A percentile compares a stretch with the other conserved stretches of the same genome.
These are phyloP conservation scores for Oryzias melastigma DNA, from an alignment of 2,113 vertebrate genomes.

Conservation along the genomic window DNA sequence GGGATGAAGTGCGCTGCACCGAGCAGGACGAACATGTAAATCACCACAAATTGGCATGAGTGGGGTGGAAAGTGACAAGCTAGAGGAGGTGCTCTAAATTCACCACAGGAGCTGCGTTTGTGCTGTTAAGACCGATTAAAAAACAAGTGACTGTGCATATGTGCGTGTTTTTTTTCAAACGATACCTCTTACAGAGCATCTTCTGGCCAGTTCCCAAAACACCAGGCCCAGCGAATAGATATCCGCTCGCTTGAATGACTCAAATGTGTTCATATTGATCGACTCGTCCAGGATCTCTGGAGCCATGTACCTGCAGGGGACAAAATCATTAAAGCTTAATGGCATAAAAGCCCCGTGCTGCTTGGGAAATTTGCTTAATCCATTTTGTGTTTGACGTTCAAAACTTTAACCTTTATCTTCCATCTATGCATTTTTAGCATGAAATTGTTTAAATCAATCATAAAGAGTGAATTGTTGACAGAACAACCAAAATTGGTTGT, in stretches of 20 bases:
- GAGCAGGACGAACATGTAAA: too few relatives aligned
- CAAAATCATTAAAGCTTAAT: constrained; percentile 60
- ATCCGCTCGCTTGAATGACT: constrained; percentile 94
- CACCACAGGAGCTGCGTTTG: too few relatives aligned
- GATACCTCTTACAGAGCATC: constrained; percentile 90
- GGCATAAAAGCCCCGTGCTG: constrained; percentile 12
- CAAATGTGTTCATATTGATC: constrained; percentile 89
- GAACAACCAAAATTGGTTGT: too few relatives aligned
- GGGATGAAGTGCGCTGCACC: too few relatives aligned
- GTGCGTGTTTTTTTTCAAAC: constrained; percentile 2
- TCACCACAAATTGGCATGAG: too few relatives aligned
- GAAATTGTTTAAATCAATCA: too few relatives aligned
- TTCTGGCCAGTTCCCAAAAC: constrained; percentile 93
- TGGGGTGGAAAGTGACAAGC: too few relatives aligned
- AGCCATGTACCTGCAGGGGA: constrained; percentile 93
- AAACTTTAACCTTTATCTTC: background rate
- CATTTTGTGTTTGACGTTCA: background rate
- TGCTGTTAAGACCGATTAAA: background rate
- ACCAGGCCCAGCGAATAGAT: constrained; percentile 94
- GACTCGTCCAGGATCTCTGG: constrained; percentile 94
- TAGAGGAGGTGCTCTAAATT: too few relatives aligned
- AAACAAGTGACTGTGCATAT: background rate
- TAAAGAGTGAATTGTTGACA: too few relatives aligned
- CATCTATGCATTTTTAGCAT: background rate
- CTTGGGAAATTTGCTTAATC: constrained; percentile 11